These are phyloP conservation scores for Charadrius vociferus DNA, from an alignment of 2,113 vertebrate species.

Conservation along the genomic window DNA sequence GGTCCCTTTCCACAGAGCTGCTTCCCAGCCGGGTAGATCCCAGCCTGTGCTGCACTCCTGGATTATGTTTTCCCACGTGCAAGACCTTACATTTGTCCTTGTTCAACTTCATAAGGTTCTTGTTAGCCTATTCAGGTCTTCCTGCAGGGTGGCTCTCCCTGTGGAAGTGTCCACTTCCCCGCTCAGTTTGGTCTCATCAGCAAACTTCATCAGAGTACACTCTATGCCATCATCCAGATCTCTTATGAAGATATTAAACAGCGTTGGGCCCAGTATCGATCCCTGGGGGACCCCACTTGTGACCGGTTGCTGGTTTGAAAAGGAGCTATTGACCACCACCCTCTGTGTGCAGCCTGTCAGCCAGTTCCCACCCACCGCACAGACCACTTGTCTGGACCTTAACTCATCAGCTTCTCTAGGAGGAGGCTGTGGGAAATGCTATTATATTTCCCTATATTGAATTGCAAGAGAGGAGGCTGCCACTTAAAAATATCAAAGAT, in stretches of 20 bases:
- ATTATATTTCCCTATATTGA: neutral
- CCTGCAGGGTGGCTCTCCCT: neutral
- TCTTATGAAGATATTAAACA: neutral
- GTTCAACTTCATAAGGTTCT: neutral
- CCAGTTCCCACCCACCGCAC: neutral
- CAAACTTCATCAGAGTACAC: neutral
- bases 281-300: neutral
- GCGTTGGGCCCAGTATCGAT: too few relatives aligned
- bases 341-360: neutral
- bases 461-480: neutral
- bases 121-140: neutral
- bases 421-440: too few relatives aligned
- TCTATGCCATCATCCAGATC: neutral
- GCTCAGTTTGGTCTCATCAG: neutral
- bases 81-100: neutral
- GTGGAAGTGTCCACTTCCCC: neutral
- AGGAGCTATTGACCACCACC: neutral
- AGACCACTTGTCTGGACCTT: neutral
- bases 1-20: neutral
- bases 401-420: neutral
- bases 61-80: neutral
- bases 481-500: neutral
- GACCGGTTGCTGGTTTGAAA: neutral
- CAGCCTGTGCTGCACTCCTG: neutral
- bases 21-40: neutral